Percentiles rank a stretch among this genome's conserved stretches.
These are phyloP conservation scores for Sipha flava DNA, from an alignment of 1,140 invertebrate genomes.

Conservation along the genomic window DNA sequence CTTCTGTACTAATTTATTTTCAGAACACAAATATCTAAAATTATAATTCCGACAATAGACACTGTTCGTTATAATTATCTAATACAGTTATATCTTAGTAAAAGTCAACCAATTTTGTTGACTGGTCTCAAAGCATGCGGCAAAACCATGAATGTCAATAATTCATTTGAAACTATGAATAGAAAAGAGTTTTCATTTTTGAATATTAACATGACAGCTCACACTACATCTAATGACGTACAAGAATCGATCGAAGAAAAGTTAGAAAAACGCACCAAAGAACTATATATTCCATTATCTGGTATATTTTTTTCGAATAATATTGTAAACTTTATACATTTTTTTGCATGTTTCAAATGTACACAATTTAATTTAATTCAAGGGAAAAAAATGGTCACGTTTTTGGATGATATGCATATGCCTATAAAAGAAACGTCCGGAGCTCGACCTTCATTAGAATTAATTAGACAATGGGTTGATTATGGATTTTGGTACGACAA, in stretches of 20 bases:
- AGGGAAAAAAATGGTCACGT: constrained; percentile 65
- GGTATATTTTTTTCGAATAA: too few species aligned
- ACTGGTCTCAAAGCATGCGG: constrained; percentile 90
- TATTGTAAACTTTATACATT: too few species aligned
- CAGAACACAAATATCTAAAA: not conserved
- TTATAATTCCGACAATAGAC: constrained; percentile 77
- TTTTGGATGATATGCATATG: constrained; percentile 75
- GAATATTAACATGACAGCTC: constrained; percentile 82
- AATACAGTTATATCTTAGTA: constrained; percentile 54
- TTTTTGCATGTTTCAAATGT: too few species aligned
- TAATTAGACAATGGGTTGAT: constrained; percentile 87
- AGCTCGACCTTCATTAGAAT: constrained; percentile 83
- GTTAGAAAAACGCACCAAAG: constrained; percentile 63
- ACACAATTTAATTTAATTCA: not conserved
- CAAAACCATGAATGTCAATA: constrained; percentile 76
- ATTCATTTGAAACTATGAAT: constrained; percentile 64
- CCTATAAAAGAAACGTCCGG: constrained; percentile 75
- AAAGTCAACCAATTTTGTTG: constrained; percentile 63
- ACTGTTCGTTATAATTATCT: constrained; percentile 71
- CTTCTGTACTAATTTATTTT: not conserved
- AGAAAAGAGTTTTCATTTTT: constrained; percentile 76
- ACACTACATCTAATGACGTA: constrained; percentile 72
- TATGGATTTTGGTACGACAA: constrained; percentile 89
- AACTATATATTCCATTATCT: constrained; percentile 57
- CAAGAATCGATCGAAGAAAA: constrained; percentile 70